Conservation (phyloP, 1,140 invertebrate genomes). For the Coelopa frigida region DNA sequence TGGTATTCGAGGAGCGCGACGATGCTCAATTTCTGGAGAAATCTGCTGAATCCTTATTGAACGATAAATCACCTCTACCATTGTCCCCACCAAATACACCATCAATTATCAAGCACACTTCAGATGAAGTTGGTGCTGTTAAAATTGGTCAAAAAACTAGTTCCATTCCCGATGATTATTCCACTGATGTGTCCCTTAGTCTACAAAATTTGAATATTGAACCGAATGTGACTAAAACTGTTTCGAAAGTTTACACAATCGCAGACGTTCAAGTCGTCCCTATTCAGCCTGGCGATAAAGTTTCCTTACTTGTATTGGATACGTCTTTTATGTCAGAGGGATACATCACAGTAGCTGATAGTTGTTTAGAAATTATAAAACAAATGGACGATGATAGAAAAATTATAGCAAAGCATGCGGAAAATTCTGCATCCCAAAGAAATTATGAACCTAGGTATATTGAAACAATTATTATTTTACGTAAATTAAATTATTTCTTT, state of each 20-base stretch:
- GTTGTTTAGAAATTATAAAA: neutral
- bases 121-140: neutral
- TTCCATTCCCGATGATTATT: no score
- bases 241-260: neutral
- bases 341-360: constrained; percentile 7
- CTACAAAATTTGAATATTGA: no score
- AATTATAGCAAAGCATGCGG: constrained; percentile 3
- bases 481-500: neutral
- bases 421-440: neutral
- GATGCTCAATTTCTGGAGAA: neutral
- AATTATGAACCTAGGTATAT: constrained; percentile 11
- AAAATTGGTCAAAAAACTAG: no score
- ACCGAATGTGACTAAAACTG: no score
- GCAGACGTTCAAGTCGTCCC: constrained; percentile 8
- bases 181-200: no score
- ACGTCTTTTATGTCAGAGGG: constrained; percentile 1
- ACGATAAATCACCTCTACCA: neutral
- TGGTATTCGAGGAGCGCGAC: constrained; percentile 8
- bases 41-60: no score
- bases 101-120: neutral
- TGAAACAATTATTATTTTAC: neutral
- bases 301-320: constrained; percentile 2
- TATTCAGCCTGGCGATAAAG: constrained; percentile 5
- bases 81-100: neutral
- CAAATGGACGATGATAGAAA: neutral